Percentiles rank a stretch among this genome's conserved stretches.
Conservation (phyloP, 2,113 vertebrate species). For the Tonatia bakeri region DNA sequence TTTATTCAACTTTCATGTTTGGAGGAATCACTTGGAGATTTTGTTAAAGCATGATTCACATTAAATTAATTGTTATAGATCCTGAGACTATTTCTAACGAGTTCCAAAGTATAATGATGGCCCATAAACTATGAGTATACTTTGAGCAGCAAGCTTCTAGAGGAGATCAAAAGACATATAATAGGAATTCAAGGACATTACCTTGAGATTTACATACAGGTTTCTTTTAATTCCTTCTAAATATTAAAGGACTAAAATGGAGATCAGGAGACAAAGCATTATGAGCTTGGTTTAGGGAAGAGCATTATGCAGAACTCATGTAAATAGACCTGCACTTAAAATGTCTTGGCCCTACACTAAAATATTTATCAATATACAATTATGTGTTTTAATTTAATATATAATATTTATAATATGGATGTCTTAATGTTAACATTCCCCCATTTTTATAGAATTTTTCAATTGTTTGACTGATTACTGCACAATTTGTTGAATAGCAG, state of each 20-base stretch:
- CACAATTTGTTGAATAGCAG: background rate
- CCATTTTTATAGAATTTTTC: background rate
- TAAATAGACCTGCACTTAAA: background rate
- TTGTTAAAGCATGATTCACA: background rate
- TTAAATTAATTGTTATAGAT: background rate
- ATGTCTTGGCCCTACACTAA: background rate
- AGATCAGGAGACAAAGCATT: background rate
- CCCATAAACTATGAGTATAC: background rate
- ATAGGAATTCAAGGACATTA: background rate
- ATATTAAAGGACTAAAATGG: background rate
- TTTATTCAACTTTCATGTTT: background rate
- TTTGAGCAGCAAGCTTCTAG: background rate
- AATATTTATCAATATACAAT: background rate
- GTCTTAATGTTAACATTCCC: background rate
- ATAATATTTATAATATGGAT: background rate
- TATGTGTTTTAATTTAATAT: constrained; percentile 3
- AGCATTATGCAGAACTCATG: background rate
- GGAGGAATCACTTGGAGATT: background rate
- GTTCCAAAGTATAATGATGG: background rate
- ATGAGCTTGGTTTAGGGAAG: background rate
- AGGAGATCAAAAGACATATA: background rate
- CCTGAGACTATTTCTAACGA: background rate
- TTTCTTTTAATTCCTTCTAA: background rate
- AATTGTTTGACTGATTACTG: background rate
- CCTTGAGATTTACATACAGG: background rate